phyloP scores from a whole-genome alignment of 2,888 invertebrate species.

The Ptilodon capucinus region DNA sequence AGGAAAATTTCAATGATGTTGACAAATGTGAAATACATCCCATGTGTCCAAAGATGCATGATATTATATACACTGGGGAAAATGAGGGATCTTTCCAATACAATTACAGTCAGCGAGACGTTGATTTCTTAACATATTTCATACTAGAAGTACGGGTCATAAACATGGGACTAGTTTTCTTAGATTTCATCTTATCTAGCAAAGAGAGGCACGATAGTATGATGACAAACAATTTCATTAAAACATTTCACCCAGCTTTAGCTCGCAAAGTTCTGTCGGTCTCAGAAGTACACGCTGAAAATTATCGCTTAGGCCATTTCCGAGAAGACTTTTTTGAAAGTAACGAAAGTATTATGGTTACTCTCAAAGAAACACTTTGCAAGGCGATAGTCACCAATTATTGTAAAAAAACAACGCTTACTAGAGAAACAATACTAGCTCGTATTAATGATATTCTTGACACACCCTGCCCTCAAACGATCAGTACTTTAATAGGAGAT shows the following conservation, averaged over 20 bases:
- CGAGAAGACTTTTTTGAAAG: conserved; percentile 35
- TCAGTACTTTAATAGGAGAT: conserved; percentile 38
- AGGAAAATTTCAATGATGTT: conserved; percentile 31
- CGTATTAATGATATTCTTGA: conserved; percentile 19
- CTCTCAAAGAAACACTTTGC: conserved; percentile 32
- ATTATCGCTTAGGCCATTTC: conserved; percentile 30
- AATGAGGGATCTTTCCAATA: conserved; percentile 33
- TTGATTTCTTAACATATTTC: conserved; percentile 29
- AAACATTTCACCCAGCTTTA: conserved; percentile 42
- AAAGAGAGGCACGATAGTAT: conserved; percentile 30
- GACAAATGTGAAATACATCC: conserved; percentile 10
- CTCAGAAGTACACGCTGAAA: conserved; percentile 2
- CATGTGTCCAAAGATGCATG: conserved; percentile 26
- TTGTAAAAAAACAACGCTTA: conserved; percentile 18
- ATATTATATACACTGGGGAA: conserved; percentile 31
- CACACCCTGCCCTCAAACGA: conserved; percentile 23
- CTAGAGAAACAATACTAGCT: conserved; percentile 21
- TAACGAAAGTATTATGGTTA: conserved; percentile 20
- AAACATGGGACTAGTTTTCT: conserved; percentile 31
- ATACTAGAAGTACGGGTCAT: conserved; percentile 35
- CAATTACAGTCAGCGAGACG: conserved; percentile 26
- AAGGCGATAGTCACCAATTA: conserved; percentile 27
- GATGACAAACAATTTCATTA: conserved; percentile 37
- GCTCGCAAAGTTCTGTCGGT: conserved; percentile 34
- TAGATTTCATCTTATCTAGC: conserved; percentile 31